Percentiles rank a stretch among this genome's conserved stretches.
Conservation (phyloP, 1,140 invertebrate species). For the Lordiphosa clarofinis region DNA sequence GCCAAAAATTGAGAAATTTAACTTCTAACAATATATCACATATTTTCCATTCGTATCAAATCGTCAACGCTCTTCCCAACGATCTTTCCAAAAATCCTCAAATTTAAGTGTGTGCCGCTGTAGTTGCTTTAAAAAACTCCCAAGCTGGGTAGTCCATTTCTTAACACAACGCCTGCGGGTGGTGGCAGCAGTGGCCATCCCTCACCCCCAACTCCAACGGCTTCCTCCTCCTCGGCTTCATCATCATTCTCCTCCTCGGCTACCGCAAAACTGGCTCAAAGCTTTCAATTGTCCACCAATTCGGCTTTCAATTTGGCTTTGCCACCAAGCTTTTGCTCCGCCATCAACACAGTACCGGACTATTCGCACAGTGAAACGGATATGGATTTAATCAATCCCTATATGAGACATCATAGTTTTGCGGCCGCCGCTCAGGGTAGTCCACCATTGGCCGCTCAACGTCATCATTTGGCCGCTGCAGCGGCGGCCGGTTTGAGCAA, state of each 20-base stretch:
- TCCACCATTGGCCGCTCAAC: constrained; percentile 63
- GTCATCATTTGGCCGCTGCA: constrained; percentile 57
- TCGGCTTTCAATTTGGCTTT: constrained; percentile 74
- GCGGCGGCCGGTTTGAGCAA: constrained; percentile 50
- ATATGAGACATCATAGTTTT: constrained; percentile 75
- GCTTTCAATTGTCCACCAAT: constrained; percentile 70
- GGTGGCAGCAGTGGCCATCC: constrained; percentile 56
- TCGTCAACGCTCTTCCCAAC: too few species aligned
- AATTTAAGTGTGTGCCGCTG: constrained; percentile 11
- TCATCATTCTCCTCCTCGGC: constrained; percentile 20
- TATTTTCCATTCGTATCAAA: too few species aligned
- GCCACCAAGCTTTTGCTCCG: constrained; percentile 47
- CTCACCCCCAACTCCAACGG: constrained; percentile 38
- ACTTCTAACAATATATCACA: too few species aligned
- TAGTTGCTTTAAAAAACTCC: constrained; percentile 9
- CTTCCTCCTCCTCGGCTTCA: constrained; percentile 21
- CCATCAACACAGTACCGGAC: constrained; percentile 14
- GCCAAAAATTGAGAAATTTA: too few species aligned
- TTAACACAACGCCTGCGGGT: constrained; percentile 60
- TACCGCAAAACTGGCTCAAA: constrained; percentile 59
- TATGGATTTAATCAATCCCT: constrained; percentile 78
- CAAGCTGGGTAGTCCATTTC: constrained; percentile 79
- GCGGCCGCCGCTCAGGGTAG: constrained; percentile 59
- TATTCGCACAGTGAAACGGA: constrained; percentile 38
- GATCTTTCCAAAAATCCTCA: background rate